Conservation (phyloP, 2,113 vertebrate genomes). For the Triplophysa siluroides region DNA sequence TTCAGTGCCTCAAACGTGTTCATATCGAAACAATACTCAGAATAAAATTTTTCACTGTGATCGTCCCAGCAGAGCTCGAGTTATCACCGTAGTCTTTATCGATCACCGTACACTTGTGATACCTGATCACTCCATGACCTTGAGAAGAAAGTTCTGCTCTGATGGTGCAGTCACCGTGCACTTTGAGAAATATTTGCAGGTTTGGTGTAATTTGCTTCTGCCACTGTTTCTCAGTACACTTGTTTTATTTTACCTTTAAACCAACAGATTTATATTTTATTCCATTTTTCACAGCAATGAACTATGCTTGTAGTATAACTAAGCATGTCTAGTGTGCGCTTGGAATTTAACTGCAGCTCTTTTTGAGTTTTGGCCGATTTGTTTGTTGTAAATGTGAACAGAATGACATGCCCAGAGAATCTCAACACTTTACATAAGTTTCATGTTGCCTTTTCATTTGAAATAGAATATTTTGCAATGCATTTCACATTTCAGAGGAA, state of each 20-base stretch:
- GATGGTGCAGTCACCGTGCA: background rate
- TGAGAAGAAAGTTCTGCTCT: conserved; percentile 26
- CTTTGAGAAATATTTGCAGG: background rate
- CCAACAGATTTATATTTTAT: no score
- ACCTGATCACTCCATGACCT: background rate
- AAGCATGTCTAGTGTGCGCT: no score
- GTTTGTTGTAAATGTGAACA: no score
- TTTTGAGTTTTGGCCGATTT: background rate
- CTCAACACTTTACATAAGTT: background rate
- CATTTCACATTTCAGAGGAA: conserved; percentile 11
- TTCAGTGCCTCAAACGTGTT: conserved; percentile 5
- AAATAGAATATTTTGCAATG: background rate
- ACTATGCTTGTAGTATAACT: no score
- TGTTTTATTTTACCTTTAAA: background rate
- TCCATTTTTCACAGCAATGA: no score
- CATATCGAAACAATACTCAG: background rate
- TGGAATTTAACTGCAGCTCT: background rate
- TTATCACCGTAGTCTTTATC: background rate
- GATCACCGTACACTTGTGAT: background rate
- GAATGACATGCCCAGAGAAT: background rate
- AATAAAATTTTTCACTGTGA: conserved; percentile 7
- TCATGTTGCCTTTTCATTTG: background rate
- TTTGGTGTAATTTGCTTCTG: background rate
- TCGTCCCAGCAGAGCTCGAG: background rate
- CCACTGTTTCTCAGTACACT: background rate